Evolutionary conservation across 2,797 vertebrate genomes (phyloP), one percentile per base, ranked within the genome.

Genomic region (Lutjanus argentimaculatus): DNA sequence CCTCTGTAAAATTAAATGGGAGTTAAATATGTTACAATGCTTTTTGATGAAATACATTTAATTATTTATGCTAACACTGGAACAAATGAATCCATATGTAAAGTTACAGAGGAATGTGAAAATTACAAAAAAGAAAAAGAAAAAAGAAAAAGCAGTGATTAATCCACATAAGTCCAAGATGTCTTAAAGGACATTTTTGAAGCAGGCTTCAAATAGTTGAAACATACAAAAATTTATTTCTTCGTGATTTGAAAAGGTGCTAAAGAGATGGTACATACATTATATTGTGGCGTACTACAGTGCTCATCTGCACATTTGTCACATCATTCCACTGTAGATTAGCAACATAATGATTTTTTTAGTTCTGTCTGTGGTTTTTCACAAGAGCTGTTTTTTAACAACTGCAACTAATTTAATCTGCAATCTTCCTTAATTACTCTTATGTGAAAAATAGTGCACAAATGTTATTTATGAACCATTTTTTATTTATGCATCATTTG

Each of bases 171-270:
- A 22, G 69, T 79, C n/a, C 11, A 15, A 51, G 14, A 52, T 67
- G 16, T 59, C 15, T 21, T 42, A 8, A 21, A 49, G 19, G 15
- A 25, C 30, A 4, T n/a, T 51, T 55, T n/a, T 15, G 4, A 43
- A 67, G 64, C 36, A 53, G n/a, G 36, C 16, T 61, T 63, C 9
- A 63, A 61, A 52, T 55, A 46, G 19, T 15, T 67, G 14, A 67
- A 22, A 22, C n/a, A 11, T 25, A 8, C 19, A 19, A 40, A 62
- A 53, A 45, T 3, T 9, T 51, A 52, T 49, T 70, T 49, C 22
- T 8, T 77, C 12, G 3, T 12, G 14, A 3, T 62, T 43, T 51
- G 42, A 21, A 52, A 22, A 9, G 3, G 2, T 45, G 8, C 43
- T 53, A 4, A 2, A 36, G 16, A 52, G 8, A n/a, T 21, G 17